Evolutionary conservation across 2,797 vertebrate species (phyloP).

Genomic region (Acanthurus tractus): DNA sequence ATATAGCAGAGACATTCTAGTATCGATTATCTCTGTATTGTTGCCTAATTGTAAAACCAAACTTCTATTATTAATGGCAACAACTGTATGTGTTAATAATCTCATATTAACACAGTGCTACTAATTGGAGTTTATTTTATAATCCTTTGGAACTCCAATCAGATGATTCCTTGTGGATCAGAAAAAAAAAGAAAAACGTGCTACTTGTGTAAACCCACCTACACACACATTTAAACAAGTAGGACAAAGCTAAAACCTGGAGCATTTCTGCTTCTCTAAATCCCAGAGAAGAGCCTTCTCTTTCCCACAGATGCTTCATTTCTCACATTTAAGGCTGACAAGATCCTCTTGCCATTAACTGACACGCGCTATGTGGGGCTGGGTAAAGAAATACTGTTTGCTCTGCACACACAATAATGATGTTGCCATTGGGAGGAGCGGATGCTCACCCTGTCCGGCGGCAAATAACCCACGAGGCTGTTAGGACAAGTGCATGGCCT

Average conservation of each 20-base stretch:
- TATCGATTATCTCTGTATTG: neutral
- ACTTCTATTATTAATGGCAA: conserved; percentile 4
- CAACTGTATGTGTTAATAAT: neutral
- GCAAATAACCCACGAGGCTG: conserved; percentile 76
- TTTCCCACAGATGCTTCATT: conserved; percentile 46
- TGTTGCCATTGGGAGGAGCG: conserved; percentile 72
- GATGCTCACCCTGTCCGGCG: conserved; percentile 63
- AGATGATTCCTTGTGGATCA: conserved; percentile 23
- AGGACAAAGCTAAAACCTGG: conserved; percentile 44
- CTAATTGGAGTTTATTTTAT: conserved; percentile 17
- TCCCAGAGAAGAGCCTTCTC: conserved; percentile 17
- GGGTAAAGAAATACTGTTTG: conserved; percentile 82
- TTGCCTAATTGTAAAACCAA: conserved; percentile 4
- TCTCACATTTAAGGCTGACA: conserved; percentile 59
- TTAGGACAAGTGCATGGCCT: conserved; percentile 50
- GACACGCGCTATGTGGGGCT: conserved; percentile 59
- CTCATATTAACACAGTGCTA: conserved; percentile 11
- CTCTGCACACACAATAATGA: conserved; percentile 84
- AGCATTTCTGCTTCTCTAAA: conserved; percentile 44
- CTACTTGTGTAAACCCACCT: conserved; percentile 32
- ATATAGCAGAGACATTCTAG: conserved; percentile 18
- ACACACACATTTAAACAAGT: conserved; percentile 34
- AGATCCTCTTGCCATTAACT: conserved; percentile 64
- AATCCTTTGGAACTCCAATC: conserved; percentile 17
- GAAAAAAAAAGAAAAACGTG: conserved; percentile 36